Evolutionary conservation across 2,888 invertebrate genomes (phyloP).

Genomic region (Mantis religiosa): DNA sequence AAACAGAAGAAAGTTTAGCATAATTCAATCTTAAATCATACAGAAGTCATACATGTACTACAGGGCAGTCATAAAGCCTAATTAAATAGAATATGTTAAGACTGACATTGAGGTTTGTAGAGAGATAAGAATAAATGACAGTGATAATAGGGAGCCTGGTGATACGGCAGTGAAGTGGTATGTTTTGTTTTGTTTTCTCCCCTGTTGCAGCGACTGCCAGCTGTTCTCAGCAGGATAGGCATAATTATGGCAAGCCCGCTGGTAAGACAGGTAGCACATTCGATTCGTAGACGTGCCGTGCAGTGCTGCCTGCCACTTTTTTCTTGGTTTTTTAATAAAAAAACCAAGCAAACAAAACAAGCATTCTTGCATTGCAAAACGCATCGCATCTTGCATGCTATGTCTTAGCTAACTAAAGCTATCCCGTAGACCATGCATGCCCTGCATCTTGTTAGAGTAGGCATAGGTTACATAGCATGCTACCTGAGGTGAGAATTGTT

Average conservation of each 20-base stretch:
- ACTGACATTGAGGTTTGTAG: no score
- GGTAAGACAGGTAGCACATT: constrained; percentile 60
- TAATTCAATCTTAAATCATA: no score
- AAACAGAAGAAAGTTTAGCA: no score
- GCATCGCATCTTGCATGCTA: constrained; percentile 22
- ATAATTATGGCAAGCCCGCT: constrained; percentile 93
- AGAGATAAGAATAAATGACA: neutral
- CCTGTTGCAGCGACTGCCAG: constrained; percentile 83
- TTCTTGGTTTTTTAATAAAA: neutral
- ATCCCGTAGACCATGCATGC: neutral
- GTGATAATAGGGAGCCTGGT: neutral
- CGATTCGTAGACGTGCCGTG: constrained; percentile 24
- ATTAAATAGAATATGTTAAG: no score
- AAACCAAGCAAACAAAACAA: neutral
- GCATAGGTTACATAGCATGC: no score
- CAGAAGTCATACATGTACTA: no score
- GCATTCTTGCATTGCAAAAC: constrained; percentile 20
- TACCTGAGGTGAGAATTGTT: no score
- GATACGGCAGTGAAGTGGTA: neutral
- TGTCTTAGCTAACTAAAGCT: neutral
- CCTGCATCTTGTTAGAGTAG: neutral
- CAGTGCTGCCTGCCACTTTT: constrained; percentile 4
- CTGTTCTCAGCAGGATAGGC: constrained; percentile 94
- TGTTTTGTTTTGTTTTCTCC: constrained; percentile 28
- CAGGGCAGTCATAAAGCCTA: no score